phyloP scores from a whole-genome alignment of 2,113 vertebrate genomes.

The Myanophis thanlyinensis region DNA sequence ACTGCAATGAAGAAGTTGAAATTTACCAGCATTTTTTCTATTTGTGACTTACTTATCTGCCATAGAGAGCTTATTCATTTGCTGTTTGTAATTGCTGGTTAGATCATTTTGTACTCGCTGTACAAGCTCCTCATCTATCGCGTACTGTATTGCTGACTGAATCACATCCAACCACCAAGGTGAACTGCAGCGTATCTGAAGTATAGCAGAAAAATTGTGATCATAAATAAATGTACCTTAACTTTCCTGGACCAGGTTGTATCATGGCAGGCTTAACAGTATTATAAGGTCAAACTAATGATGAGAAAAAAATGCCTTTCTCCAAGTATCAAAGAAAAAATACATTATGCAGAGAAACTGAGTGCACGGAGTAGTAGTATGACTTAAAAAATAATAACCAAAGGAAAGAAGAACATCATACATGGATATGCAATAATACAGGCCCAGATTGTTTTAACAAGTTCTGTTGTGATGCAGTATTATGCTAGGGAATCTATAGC shows the following conservation, averaged over 20 bases:
- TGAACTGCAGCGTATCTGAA: constrained; percentile 72
- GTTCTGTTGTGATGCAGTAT: neutral
- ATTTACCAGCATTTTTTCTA: neutral
- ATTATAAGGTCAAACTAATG: neutral
- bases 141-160: constrained; percentile 81
- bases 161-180: constrained; percentile 97
- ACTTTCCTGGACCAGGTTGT: neutral
- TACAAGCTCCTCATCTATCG: constrained; percentile 88
- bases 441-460: neutral
- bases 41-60: constrained; percentile 88
- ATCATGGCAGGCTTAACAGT: neutral
- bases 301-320: neutral
- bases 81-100: constrained; percentile 89
- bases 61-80: constrained; percentile 87
- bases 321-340: neutral
- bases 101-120: constrained; percentile 92
- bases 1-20: neutral
- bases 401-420: neutral
- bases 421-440: neutral
- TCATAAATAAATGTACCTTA: neutral
- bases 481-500: neutral
- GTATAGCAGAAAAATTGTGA: constrained; percentile 10
- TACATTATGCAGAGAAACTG: neutral
- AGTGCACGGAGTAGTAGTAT: neutral
- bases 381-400: neutral